A percentile compares a stretch with the other conserved stretches of the same genome.
Evolutionary conservation across 2,797 vertebrate species (phyloP).

Genomic region (Micropoecilia bifurca): DNA sequence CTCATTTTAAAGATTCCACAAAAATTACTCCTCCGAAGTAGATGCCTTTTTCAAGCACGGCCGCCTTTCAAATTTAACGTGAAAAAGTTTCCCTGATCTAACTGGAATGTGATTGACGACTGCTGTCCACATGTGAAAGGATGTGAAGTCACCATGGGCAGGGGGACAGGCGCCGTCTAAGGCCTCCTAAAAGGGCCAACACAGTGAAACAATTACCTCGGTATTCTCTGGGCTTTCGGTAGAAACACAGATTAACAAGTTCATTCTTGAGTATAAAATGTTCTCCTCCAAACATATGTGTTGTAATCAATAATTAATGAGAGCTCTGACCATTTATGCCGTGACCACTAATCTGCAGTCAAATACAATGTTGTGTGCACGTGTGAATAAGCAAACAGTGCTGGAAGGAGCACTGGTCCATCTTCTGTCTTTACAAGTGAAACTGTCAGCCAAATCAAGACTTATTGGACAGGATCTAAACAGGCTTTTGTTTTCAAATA

Average conservation of each 20-base stretch:
- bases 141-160: slow-evolving; percentile 62
- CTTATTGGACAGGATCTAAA: slow-evolving; percentile 36
- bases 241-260: slow-evolving; percentile 38
- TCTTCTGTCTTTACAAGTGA: slow-evolving; percentile 29
- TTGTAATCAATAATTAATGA: slow-evolving; percentile 59
- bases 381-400: slow-evolving; percentile 41
- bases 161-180: slow-evolving; percentile 57
- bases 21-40: slow-evolving; percentile 41
- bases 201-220: slow-evolving; percentile 72
- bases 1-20: slow-evolving; percentile 34
- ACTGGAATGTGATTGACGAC: slow-evolving; percentile 43
- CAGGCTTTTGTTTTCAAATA: slow-evolving; percentile 49
- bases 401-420: slow-evolving; percentile 21
- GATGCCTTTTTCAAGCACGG: slow-evolving; percentile 16
- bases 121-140: slow-evolving; percentile 43
- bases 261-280: slow-evolving; percentile 47
- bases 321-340: slow-evolving; percentile 23
- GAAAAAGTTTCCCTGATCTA: slow-evolving; percentile 15
- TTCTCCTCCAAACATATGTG: slow-evolving; percentile 45
- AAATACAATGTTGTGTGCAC: slow-evolving; percentile 37
- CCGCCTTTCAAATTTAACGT: slow-evolving; percentile 6
- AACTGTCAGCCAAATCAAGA: slow-evolving; percentile 24
- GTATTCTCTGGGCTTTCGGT: slow-evolving; percentile 58
- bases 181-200: slow-evolving; percentile 55
- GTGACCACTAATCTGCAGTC: slow-evolving; percentile 34